These are phyloP conservation scores for Aleiodes sp. DNA, from an alignment of 1,140 invertebrate genomes.

Conservation along the genomic window DNA sequence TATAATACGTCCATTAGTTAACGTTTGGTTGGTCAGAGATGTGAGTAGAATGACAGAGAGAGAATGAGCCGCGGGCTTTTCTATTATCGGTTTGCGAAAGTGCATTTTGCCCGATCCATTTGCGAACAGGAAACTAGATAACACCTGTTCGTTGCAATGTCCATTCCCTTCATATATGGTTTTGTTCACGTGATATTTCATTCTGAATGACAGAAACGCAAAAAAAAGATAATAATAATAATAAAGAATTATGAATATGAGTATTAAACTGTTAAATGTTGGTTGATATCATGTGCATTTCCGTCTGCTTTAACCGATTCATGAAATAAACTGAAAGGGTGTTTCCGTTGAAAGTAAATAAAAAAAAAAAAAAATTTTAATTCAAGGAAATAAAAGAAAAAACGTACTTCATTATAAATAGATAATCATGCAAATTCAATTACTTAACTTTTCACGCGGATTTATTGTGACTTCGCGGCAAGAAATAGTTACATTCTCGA, in stretches of 20 bases:
- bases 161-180: background rate
- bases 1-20: background rate
- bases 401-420: no score
- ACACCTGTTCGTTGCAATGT: background rate
- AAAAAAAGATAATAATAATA: background rate
- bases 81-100: background rate
- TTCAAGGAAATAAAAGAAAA: no score
- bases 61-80: background rate
- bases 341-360: no score
- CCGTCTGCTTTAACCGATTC: no score
- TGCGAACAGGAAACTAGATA: conserved; percentile 4
- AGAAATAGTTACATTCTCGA: no score
- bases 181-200: background rate
- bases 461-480: no score
- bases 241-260: background rate
- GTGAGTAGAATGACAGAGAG: background rate
- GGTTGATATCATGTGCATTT: no score
- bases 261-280: no score
- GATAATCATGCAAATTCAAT: no score
- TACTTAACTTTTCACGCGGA: no score
- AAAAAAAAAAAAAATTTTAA: no score
- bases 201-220: background rate
- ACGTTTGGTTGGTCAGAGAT: background rate
- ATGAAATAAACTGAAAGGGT: no score
- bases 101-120: background rate